Percentiles rank a stretch among this genome's conserved stretches.
Evolutionary conservation across 2,113 vertebrate species (phyloP).

Genomic region (Aegithalos caudatus): DNA sequence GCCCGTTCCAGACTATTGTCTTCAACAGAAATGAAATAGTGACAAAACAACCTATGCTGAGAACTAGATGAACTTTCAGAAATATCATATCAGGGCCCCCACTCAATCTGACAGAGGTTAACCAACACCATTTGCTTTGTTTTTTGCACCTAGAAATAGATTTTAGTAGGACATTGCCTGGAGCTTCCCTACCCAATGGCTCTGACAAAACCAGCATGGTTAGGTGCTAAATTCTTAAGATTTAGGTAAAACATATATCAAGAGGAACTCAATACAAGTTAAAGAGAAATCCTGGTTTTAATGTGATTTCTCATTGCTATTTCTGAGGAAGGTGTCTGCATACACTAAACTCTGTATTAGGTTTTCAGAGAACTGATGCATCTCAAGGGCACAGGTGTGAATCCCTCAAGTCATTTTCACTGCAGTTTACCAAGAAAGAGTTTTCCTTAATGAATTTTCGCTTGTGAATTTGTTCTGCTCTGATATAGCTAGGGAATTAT

Average conservation of each 20-base stretch:
- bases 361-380: neutral
- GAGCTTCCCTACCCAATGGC: neutral
- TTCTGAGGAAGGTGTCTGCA: neutral
- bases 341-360: neutral
- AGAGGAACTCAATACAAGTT: neutral
- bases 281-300: neutral
- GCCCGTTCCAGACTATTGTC: neutral
- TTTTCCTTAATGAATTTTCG: neutral
- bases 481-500: neutral
- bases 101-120: neutral
- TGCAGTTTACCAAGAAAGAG: neutral
- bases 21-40: neutral
- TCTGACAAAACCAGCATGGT: neutral
- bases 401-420: neutral
- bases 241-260: neutral
- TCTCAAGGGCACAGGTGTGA: neutral
- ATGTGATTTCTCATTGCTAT: neutral
- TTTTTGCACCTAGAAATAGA: neutral
- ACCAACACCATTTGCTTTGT: neutral
- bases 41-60: neutral
- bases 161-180: neutral
- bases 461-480: neutral
- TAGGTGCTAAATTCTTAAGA: neutral
- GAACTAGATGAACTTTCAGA: neutral
- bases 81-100: neutral